Evolutionary conservation across 2,113 vertebrate genomes (phyloP), one percentile per base, ranked within the genome.

Genomic region (Xenopus borealis): DNA sequence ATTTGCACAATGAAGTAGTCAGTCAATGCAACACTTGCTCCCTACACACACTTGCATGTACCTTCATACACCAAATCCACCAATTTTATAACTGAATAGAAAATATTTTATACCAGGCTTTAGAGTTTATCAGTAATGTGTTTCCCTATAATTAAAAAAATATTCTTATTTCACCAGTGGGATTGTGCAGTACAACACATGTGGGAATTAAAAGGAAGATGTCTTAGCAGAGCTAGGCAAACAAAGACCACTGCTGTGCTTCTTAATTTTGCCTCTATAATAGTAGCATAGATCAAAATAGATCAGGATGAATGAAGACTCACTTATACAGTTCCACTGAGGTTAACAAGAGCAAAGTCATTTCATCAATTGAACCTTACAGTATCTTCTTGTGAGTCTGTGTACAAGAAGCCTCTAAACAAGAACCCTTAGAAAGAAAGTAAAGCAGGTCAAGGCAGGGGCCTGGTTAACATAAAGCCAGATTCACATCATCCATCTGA

Each of bases 381-480:
- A 83, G 80, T n/a, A 59, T 80, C 68, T 87, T 83, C 84, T 77
- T 69, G 73, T 89, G 85, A 72, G 84, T 79, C 83, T 82, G 78
- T 45, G 79, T 69, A 80, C 0, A 12, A 81, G 72, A 86, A 76
- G 80, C 80, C 80, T 85, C 79, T 80, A 82, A 72, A 81, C 78
- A 80, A 19, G 82, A 85, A 85, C 83, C 80, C 79, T 82, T 83
- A 72, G 82, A 83, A 81, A 72, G 79, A 80, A 81, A 87, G 88
- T 82, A 82, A 89, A 88, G 58, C 58, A 27, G 58, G 58, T 61
- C 58, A 61, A 12, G 58, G 58, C 58, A 61, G 88, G 81, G 85
- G 82, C 86, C 90, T 90, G 89, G 85, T 89, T 87, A 83, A 90
- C 86, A 88, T 88, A 84, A 89, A 92, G 89, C 83, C 83, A 81